Evolutionary conservation across 2,888 invertebrate genomes (phyloP).

Genomic region (Rhynchonema sp.): DNA sequence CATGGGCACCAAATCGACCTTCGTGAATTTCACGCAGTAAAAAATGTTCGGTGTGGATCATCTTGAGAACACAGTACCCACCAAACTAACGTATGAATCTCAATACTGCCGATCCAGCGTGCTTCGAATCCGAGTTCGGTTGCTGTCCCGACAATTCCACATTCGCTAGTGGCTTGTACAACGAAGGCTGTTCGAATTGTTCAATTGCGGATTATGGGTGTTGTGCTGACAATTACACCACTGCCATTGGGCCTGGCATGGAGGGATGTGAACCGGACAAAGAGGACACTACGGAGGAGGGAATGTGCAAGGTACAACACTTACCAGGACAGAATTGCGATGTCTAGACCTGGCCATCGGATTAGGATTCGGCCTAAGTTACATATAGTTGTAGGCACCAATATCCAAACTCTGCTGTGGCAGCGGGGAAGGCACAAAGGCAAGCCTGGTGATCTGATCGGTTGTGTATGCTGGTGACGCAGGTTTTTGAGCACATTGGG

Average conservation of each 20-base stretch:
- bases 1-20: no score
- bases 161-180: conserved; percentile 37
- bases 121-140: conserved; percentile 44
- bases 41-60: no score
- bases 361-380: no score
- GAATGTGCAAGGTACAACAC: neutral
- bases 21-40: no score
- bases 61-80: no score
- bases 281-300: neutral
- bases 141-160: conserved; percentile 75
- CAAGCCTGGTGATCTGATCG: no score
- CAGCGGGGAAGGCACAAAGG: no score
- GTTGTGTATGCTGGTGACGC: no score
- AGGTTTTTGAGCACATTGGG: no score
- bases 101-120: conserved; percentile 14
- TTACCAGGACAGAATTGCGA: neutral
- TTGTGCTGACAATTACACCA: conserved; percentile 64
- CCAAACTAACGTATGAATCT: no score
- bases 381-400: no score
- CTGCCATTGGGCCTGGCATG: conserved; percentile 38
- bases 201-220: conserved; percentile 50
- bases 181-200: conserved; percentile 13
- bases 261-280: neutral
- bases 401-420: no score
- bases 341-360: neutral